A percentile compares a stretch with the other conserved stretches of the same genome.
Evolutionary conservation across 2,888 invertebrate species (phyloP).

Genomic region (Tricholauxania praeusta): DNA sequence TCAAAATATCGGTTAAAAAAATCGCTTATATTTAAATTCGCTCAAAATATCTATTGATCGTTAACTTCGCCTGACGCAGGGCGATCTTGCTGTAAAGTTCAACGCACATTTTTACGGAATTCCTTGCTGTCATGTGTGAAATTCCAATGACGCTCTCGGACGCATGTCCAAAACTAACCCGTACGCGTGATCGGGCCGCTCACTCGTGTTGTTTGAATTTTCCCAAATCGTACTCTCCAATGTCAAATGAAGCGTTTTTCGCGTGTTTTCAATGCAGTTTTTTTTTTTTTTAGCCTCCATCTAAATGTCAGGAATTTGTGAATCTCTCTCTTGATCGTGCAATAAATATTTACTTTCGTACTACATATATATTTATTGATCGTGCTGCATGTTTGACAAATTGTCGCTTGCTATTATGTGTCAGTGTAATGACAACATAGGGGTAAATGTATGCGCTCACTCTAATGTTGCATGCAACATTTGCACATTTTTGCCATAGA

Average conservation of each 20-base stretch:
- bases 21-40: neutral
- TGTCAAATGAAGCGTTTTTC: constrained; percentile 28
- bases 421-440: constrained; percentile 20
- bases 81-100: constrained; percentile 22
- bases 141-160: constrained; percentile 44
- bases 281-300: neutral
- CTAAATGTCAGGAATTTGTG: constrained; percentile 23
- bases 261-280: constrained; percentile 12
- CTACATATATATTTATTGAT: constrained; percentile 3
- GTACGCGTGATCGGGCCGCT: too few species aligned
- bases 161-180: neutral
- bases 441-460: neutral
- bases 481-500: constrained; percentile 9
- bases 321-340: neutral
- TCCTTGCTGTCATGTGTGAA: constrained; percentile 57
- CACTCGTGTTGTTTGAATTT: neutral
- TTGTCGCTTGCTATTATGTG: constrained; percentile 29
- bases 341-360: neutral
- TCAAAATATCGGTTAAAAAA: neutral
- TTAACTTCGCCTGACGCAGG: neutral
- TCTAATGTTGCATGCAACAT: neutral
- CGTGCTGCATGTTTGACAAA: constrained; percentile 34
- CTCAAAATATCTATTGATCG: neutral
- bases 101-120: constrained; percentile 35
- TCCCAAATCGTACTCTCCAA: constrained; percentile 22